Conservation (phyloP, 1,140 invertebrate species). For the Lasioglossum albipes region DNA sequence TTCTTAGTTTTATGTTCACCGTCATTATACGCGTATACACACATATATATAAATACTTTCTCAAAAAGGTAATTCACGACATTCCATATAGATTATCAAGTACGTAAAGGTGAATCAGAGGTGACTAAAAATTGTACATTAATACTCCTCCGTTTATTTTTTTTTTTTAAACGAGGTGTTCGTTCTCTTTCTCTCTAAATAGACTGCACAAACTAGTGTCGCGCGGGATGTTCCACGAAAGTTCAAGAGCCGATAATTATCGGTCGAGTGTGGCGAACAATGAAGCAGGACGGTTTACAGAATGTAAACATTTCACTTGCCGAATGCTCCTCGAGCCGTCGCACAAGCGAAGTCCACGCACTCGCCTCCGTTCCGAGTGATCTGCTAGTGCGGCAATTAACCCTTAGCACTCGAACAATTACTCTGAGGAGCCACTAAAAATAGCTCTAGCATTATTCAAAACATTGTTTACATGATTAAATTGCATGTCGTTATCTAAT, state of each 20-base stretch:
- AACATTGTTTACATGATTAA: no score
- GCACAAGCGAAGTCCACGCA: not conserved
- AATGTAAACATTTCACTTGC: not conserved
- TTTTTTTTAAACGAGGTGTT: not conserved
- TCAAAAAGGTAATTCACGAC: slow-evolving; percentile 14
- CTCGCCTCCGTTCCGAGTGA: not conserved
- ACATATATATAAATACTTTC: not conserved
- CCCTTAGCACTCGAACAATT: no score
- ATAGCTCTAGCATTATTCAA: no score
- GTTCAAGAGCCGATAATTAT: not conserved
- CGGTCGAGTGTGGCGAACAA: slow-evolving; percentile 7
- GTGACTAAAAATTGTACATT: slow-evolving; percentile 26
- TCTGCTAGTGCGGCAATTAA: not conserved
- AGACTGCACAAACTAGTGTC: slow-evolving; percentile 19
- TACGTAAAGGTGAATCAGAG: slow-evolving; percentile 35
- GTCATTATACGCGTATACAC: not conserved
- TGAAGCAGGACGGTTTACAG: not conserved
- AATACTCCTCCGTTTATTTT: not conserved
- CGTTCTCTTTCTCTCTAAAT: not conserved
- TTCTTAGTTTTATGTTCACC: slow-evolving; percentile 11
- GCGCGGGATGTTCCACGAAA: not conserved
- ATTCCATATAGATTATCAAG: slow-evolving; percentile 14
- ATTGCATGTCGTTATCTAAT: no score
- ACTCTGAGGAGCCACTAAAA: no score
- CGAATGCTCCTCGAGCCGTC: not conserved